These are phyloP conservation scores for Panonychus citri DNA, from an alignment of 1,140 invertebrate species.

Conservation along the genomic window DNA sequence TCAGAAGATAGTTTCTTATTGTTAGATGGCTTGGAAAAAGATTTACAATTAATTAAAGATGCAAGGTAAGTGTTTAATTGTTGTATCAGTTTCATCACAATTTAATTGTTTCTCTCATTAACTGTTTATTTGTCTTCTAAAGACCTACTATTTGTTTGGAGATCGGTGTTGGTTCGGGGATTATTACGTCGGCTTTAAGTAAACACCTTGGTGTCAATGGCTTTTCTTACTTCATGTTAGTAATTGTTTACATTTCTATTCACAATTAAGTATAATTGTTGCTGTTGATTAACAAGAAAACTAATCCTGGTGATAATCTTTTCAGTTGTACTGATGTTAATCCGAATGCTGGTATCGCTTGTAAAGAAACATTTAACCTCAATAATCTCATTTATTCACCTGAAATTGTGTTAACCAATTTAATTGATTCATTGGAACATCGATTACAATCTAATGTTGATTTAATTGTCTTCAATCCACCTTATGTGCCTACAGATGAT, in stretches of 20 bases:
- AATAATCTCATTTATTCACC: not conserved
- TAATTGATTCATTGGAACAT: slow-evolving; percentile 25
- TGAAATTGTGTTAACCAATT: slow-evolving; percentile 41
- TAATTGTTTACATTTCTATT: not conserved
- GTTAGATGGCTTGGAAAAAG: slow-evolving; percentile 71
- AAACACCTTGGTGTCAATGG: slow-evolving; percentile 22
- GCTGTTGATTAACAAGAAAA: no score
- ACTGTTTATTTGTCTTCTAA: no score
- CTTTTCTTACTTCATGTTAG: not conserved
- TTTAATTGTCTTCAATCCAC: slow-evolving; percentile 85
- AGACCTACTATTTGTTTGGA: slow-evolving; percentile 41
- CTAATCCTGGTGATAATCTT: no score
- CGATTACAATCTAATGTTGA: slow-evolving; percentile 31
- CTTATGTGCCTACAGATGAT: slow-evolving; percentile 71
- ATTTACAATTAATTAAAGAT: slow-evolving; percentile 29
- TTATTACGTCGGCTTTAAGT: slow-evolving; percentile 64
- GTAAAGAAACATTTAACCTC: not conserved
- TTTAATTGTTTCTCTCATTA: not conserved
- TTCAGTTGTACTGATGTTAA: slow-evolving; percentile 51
- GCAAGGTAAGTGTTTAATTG: slow-evolving; percentile 11
- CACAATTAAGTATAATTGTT: not conserved
- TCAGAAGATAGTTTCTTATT: slow-evolving; percentile 85
- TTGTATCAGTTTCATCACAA: not conserved
- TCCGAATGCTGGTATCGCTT: slow-evolving; percentile 37
- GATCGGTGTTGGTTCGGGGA: slow-evolving; percentile 75